Evolutionary conservation across 2,888 invertebrate species (phyloP).

Genomic region (Eupithecia centaureata): DNA sequence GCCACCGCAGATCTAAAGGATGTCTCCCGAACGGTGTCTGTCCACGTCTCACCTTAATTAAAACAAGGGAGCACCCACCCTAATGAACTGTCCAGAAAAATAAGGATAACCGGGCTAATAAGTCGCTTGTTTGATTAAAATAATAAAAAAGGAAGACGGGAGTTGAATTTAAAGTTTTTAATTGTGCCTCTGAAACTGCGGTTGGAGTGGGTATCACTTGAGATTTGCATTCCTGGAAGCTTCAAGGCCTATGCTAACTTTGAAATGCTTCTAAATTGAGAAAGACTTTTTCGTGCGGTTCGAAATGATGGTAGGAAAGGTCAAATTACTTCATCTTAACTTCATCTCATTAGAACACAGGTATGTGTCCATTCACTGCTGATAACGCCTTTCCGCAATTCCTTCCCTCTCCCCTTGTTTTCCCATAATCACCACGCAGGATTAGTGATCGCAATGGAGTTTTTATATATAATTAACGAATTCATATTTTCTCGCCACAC

Average conservation of each 20-base stretch:
- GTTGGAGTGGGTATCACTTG: conserved; percentile 5
- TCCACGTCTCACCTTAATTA: conserved; percentile 60
- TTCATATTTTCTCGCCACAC: no score
- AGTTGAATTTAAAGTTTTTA: conserved; percentile 17
- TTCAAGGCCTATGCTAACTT: background rate
- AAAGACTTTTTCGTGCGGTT: background rate
- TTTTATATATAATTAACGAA: no score
- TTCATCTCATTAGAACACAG: no score
- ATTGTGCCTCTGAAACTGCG: conserved; percentile 1
- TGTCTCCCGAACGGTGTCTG: conserved; percentile 46
- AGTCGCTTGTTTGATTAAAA: conserved; percentile 35
- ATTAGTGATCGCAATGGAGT: no score
- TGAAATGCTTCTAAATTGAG: background rate
- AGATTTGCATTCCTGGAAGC: background rate
- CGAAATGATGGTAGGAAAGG: background rate
- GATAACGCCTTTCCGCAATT: no score
- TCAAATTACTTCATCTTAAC: no score
- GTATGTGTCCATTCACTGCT: no score
- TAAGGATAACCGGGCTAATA: conserved; percentile 29
- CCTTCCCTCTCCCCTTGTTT: no score
- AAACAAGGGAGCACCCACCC: conserved; percentile 44
- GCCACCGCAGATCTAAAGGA: conserved; percentile 54
- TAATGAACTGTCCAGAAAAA: conserved; percentile 41
- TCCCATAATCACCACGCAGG: no score
- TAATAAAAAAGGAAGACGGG: conserved; percentile 23